Evolutionary conservation across 2,888 invertebrate genomes (phyloP).

Genomic region (Lysandra bellargus): DNA sequence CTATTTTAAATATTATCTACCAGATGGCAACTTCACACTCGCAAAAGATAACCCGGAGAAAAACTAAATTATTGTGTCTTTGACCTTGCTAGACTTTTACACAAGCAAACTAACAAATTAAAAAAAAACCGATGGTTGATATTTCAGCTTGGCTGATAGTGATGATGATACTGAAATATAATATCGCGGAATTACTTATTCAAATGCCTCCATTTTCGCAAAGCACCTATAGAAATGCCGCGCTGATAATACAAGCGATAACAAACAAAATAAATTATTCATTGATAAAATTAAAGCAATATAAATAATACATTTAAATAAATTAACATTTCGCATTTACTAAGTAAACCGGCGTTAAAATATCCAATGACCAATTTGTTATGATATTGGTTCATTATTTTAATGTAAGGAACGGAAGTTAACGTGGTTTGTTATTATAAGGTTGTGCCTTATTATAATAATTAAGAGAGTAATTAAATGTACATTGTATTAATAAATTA

Average conservation of each 20-base stretch:
- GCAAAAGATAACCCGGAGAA: too few relatives aligned
- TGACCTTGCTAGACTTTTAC: too few relatives aligned
- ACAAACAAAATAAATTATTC: conserved; percentile 29
- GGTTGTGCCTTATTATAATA: conserved; percentile 12
- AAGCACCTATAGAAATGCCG: conserved; percentile 8
- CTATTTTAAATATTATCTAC: too few relatives aligned
- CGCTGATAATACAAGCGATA: conserved; percentile 15
- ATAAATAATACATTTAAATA: conserved; percentile 27
- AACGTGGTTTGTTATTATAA: neutral
- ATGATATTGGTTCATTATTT: conserved; percentile 29
- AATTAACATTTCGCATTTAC: conserved; percentile 30
- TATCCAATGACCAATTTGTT: conserved; percentile 23
- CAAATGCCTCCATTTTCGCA: conserved; percentile 4
- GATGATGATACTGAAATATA: conserved; percentile 10
- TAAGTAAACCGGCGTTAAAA: conserved; percentile 30
- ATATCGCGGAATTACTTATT: conserved; percentile 18
- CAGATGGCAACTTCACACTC: too few relatives aligned
- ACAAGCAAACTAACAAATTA: too few relatives aligned
- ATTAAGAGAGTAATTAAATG: conserved; percentile 14
- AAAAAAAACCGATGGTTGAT: too few relatives aligned
- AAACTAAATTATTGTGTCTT: too few relatives aligned
- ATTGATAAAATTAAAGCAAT: conserved; percentile 30
- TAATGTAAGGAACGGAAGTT: conserved; percentile 10
- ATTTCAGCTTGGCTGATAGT: neutral
- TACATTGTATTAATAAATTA: conserved; percentile 9